Base-by-base conservation (phyloP, 2,113 vertebrate species). In the Tricholaema leucomelas region DNA sequence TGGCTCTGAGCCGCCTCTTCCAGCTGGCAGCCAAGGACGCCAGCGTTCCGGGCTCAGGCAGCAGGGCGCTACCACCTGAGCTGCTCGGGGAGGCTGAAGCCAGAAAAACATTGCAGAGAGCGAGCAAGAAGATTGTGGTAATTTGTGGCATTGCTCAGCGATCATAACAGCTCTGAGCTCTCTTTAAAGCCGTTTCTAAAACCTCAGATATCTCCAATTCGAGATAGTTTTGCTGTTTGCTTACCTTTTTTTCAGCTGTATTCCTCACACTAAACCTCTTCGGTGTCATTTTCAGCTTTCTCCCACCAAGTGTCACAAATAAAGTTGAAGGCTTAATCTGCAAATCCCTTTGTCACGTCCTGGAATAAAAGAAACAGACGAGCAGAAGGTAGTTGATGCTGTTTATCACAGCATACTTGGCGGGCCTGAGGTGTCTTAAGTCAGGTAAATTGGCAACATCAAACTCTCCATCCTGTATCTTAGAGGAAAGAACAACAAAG, bases 391-490 rank as follows among this genome's bases (percentile, higher is more conserved):
- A 67, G 76, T 88, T 86, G 48, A 73, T 87, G 61, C 81, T 87
- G 65, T 92, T 93, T 89, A 80, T 93, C 87, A 80, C 38, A 73
- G 63, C 72, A 27, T 40, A 52, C 46, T 86, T 88, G 90, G 80
- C 90, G 86, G 73, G 70, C 86, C 60, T 90, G 66, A 80, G 66
- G 44, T 64, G 61, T 70, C 80, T 88, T 28, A 87, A 83, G 73
- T 90, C 90, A 91, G 87, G 66, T 88, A 90, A 86, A 91, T 72
- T 88, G 88, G 80, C 83, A 87, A 36, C 56, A 73, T 74, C 66
- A 35, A 54, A 8, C 71, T 44, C 79, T 73, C 15, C 40, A n/a
- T 85, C 70, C 67, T 92, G 91, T 72, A 79, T 88, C 79, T 77
- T 33, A 0, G 13, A 76, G 42, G 84, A 84, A 88, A 84, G 73